Conservation (phyloP, 2,113 vertebrate genomes). For the Ammodytes marinus region DNA sequence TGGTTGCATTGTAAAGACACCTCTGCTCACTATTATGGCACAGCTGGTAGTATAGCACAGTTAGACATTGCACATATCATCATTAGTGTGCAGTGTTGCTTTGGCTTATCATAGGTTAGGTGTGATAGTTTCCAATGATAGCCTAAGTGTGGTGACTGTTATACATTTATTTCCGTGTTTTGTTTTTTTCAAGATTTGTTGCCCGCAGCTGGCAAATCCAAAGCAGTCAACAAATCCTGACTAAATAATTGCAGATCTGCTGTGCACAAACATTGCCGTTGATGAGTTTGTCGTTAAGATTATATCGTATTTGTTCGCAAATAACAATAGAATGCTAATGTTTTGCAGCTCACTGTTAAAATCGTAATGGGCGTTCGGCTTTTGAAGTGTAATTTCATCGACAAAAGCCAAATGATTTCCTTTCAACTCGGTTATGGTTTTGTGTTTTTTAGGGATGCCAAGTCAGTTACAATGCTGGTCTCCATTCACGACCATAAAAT, state of each 20-base stretch:
- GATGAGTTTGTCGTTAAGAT: constrained; percentile 68
- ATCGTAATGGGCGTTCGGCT: constrained; percentile 58
- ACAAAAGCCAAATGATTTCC: constrained; percentile 53
- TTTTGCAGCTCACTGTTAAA: constrained; percentile 63
- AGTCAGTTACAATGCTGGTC: constrained; percentile 44
- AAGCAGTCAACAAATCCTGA: constrained; percentile 51
- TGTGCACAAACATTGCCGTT: constrained; percentile 47
- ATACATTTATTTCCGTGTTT: constrained; percentile 21
- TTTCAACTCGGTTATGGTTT: constrained; percentile 51
- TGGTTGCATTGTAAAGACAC: constrained; percentile 39
- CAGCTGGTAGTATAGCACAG: constrained; percentile 46
- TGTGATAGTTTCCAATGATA: constrained; percentile 56
- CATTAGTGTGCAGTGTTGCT: constrained; percentile 23
- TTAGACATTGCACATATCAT: constrained; percentile 45
- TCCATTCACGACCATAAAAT: constrained; percentile 53
- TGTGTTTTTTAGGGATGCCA: constrained; percentile 55
- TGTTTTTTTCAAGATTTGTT: constrained; percentile 13
- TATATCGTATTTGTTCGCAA: constrained; percentile 68
- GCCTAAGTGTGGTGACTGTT: constrained; percentile 30
- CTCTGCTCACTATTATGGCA: constrained; percentile 27
- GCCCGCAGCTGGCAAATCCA: constrained; percentile 35
- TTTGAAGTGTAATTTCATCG: constrained; percentile 62
- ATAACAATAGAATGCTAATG: constrained; percentile 70
- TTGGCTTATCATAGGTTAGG: constrained; percentile 23
- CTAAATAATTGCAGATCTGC: constrained; percentile 56